These are phyloP conservation scores for Rhopalosiphum nymphaeae DNA, from an alignment of 2,888 invertebrate species.

Conservation along the genomic window DNA sequence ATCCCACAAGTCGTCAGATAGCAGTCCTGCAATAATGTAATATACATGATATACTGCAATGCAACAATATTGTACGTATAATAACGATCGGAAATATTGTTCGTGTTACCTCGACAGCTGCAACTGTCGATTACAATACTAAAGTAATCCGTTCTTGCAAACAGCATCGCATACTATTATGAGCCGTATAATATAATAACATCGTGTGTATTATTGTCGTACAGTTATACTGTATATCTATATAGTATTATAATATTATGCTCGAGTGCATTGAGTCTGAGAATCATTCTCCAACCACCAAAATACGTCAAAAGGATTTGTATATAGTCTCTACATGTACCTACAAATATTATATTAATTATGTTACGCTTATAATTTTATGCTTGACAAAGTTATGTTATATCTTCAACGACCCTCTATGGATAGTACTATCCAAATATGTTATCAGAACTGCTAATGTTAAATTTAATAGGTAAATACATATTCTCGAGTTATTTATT, in stretches of 20 bases:
- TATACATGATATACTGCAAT: neutral
- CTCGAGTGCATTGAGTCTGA: neutral
- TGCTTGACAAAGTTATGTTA: neutral
- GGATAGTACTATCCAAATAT: neutral
- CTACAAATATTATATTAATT: neutral
- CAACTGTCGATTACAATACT: neutral
- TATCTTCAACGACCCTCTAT: neutral
- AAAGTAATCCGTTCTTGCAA: neutral
- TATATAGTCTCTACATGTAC: neutral
- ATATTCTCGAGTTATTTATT: neutral
- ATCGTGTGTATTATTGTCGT: neutral
- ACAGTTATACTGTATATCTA: neutral
- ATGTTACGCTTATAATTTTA: neutral
- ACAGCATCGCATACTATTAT: neutral
- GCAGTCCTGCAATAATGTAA: neutral
- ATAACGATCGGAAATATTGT: neutral
- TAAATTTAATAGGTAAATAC: neutral
- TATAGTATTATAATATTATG: neutral
- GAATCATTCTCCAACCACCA: neutral
- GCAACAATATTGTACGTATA: too few species aligned
- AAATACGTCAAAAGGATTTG: neutral
- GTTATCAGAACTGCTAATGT: neutral
- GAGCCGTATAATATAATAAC: neutral
- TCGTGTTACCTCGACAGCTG: neutral
- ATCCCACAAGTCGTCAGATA: neutral